Base-by-base conservation (phyloP, 2,888 invertebrate species). In the Scaptomyza caliginosa region DNA sequence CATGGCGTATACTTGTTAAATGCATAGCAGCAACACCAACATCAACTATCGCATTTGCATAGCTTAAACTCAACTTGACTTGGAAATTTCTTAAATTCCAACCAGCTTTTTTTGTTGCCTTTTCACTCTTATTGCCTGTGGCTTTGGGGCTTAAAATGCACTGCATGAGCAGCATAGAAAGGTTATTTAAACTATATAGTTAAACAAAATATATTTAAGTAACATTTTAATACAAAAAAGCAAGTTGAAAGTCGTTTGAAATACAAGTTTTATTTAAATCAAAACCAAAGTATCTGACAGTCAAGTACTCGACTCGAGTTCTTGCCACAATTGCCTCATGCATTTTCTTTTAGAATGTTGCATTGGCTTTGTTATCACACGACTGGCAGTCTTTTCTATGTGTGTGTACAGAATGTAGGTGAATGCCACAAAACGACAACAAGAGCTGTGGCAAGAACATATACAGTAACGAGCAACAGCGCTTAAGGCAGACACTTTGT, bases 1-100 rank as follows among this genome's bases (percentile, higher is more conserved):
- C 81, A 86, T 81, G 83, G 70, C 83, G 79, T 65, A 80, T 77
- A 72, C 79, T 74, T 80, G 79, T 83, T 74, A 81, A 74, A 65
- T 77, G 74, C 82, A 78, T 57, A 74, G 28, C 60, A 60, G 56
- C 56, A 40, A 40, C 49, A 48, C 24, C 39, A 48, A 10, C 19
- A 24, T 26, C 26, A 45, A 45, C 40, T 50, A 36, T 30, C 28
- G 40, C 32, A 69, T 74, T 74, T 77, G 56, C 72, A 73, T 73
- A 54, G 65, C 70, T 74, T 51, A 23, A 71, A 43, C 54, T 51
- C n/a, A 57, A 50, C 57, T 63, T 63, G 40, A 17, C 43, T 50
- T 46, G n/a, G 16, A 16, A 34, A 51, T 40, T 55, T 52, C 48
- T 43, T 45, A 16, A 45, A 52, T 38, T 30, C 30, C 46, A 23